phyloP scores from a whole-genome alignment of 2,113 vertebrate species.

The Pantherophis guttatus region DNA sequence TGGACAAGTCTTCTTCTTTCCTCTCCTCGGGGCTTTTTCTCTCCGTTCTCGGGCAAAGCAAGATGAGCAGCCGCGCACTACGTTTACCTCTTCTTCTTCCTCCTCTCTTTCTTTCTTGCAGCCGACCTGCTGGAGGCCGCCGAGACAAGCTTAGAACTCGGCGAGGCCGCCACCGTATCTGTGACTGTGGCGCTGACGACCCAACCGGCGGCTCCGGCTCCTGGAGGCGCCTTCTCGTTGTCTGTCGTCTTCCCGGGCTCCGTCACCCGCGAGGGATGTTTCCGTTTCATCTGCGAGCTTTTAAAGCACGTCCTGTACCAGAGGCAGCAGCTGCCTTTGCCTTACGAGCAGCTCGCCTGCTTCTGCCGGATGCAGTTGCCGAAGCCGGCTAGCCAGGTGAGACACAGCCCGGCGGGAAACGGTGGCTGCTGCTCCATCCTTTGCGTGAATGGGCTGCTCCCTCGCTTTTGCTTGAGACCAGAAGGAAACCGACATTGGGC shows the following conservation, averaged over 20 bases:
- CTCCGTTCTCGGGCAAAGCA: not conserved
- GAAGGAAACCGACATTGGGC: not conserved
- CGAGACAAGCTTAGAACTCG: not conserved
- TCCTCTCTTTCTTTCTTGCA: not conserved
- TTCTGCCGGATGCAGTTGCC: constrained; percentile 74
- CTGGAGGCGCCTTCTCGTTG: constrained; percentile 47
- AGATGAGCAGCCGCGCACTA: not conserved
- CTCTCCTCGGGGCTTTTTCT: not conserved
- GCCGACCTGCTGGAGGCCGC: not conserved
- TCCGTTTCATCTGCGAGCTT: constrained; percentile 86
- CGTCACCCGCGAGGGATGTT: constrained; percentile 84
- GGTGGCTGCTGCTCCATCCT: too few relatives aligned
- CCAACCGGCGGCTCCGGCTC: rapidly evolving
- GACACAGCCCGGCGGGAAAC: not conserved
- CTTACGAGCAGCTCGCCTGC: constrained; percentile 86
- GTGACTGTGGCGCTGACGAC: not conserved
- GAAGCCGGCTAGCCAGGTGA: constrained; percentile 35
- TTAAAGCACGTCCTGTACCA: constrained; percentile 91
- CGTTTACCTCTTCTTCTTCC: not conserved
- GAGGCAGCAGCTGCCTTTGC: constrained; percentile 92
- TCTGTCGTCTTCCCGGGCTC: constrained; percentile 80
- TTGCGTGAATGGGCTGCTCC: not conserved
- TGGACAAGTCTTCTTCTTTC: not conserved
- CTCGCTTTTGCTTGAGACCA: not conserved
- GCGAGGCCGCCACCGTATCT: rapidly evolving